These are phyloP conservation scores for Cryptomyrus ogoouensis DNA, from an alignment of 2,113 vertebrate genomes.

Conservation along the genomic window DNA sequence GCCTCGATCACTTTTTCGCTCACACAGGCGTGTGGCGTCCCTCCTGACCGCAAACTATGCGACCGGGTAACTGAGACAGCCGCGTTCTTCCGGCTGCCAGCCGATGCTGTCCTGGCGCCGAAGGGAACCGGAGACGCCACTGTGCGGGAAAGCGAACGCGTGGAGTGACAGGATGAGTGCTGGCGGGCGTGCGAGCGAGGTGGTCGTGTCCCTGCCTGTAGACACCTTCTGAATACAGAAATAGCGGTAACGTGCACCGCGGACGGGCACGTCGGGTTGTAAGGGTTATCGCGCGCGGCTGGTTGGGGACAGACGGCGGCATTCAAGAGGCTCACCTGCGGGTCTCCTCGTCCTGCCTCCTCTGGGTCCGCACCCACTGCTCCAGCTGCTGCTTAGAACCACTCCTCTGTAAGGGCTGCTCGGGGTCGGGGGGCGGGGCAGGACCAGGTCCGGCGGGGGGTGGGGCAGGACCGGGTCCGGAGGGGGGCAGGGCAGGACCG, in stretches of 20 bases:
- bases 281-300: neutral
- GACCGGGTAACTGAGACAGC: neutral
- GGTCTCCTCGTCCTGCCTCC: constrained; percentile 75
- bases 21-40: neutral
- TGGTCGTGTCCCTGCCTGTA: neutral
- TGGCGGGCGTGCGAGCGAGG: neutral
- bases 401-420: constrained; percentile 77
- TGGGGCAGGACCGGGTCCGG: neutral
- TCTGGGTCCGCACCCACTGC: constrained; percentile 88
- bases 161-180: neutral
- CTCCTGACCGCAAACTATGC: neutral
- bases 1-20: neutral
- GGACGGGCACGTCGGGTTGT: neutral
- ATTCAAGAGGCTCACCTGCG: constrained; percentile 55
- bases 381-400: constrained; percentile 92
- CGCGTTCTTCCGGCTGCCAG: neutral
- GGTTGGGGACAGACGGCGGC: neutral
- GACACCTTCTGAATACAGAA: neutral
- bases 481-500: constrained; percentile 25
- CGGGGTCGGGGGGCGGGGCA: constrained; percentile 55
- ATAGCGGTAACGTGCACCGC: neutral
- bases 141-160: neutral
- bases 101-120: neutral
- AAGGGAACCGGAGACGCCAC: neutral
- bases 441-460: constrained; percentile 25